phyloP scores from a whole-genome alignment of 2,888 invertebrate species.

The Priapulus caudatus region DNA sequence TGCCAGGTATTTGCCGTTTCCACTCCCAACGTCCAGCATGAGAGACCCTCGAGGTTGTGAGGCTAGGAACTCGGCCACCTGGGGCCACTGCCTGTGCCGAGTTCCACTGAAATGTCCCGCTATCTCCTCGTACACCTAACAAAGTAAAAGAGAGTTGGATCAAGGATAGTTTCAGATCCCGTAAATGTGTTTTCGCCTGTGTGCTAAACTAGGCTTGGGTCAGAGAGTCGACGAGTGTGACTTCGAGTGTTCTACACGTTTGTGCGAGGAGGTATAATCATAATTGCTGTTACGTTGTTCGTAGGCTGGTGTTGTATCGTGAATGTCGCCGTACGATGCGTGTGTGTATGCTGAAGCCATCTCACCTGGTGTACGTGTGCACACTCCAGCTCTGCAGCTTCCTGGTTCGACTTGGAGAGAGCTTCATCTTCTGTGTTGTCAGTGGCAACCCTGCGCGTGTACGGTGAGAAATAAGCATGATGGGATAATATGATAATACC shows the following conservation, averaged over 20 bases:
- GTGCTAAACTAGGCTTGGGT: too few species aligned
- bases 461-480: too few species aligned
- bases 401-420: slow-evolving; percentile 14
- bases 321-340: too few species aligned
- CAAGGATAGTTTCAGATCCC: not conserved
- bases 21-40: slow-evolving; percentile 85
- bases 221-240: too few species aligned
- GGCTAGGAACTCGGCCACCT: slow-evolving; percentile 64
- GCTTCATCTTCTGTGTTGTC: not conserved
- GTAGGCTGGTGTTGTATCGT: too few species aligned
- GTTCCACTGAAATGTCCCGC: slow-evolving; percentile 89
- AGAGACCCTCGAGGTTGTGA: slow-evolving; percentile 54
- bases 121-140: slow-evolving; percentile 79
- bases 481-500: too few species aligned
- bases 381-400: slow-evolving; percentile 38
- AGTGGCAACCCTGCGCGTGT: not conserved
- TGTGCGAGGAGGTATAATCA: too few species aligned
- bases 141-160: not conserved
- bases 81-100: slow-evolving; percentile 86
- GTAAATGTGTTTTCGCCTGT: not conserved
- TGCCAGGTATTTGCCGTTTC: slow-evolving; percentile 91
- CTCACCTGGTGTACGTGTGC: slow-evolving; percentile 35
- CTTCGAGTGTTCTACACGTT: too few species aligned
- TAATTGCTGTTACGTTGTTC: too few species aligned
- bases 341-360: too few species aligned